phyloP scores from a whole-genome alignment of 2,797 vertebrate genomes.

The Lacerta viridis region DNA sequence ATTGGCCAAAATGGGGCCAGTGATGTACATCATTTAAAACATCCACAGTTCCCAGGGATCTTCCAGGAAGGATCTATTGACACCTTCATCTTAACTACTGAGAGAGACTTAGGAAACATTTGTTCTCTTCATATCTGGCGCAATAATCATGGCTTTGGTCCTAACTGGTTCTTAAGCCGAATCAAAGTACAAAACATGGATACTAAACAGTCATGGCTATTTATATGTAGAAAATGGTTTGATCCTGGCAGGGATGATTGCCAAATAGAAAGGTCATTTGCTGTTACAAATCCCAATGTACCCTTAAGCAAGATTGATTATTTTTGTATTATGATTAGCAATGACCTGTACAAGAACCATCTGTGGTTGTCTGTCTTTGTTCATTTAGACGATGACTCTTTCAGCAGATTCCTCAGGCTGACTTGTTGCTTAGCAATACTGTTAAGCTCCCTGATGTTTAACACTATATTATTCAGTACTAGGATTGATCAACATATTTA shows the following conservation, averaged over 20 bases:
- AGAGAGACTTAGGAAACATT: constrained; percentile 74
- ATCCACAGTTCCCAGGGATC: constrained; percentile 60
- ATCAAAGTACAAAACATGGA: constrained; percentile 74
- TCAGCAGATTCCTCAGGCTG: constrained; percentile 76
- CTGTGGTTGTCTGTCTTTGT: constrained; percentile 77
- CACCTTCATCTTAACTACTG: constrained; percentile 76
- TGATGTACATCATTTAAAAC: constrained; percentile 66
- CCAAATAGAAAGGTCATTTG: constrained; percentile 66
- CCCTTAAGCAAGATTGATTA: constrained; percentile 64
- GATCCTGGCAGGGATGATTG: constrained; percentile 13
- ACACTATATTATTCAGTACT: constrained; percentile 78
- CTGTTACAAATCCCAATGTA: background rate
- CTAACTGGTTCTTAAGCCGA: constrained; percentile 80
- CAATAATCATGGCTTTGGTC: constrained; percentile 51
- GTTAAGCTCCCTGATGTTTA: constrained; percentile 69
- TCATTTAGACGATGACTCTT: background rate
- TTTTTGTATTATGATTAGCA: constrained; percentile 69
- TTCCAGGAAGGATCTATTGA: constrained; percentile 55
- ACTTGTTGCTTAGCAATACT: constrained; percentile 74
- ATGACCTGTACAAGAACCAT: constrained; percentile 55
- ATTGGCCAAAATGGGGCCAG: constrained; percentile 49
- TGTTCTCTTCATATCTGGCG: constrained; percentile 77
- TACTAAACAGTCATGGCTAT: constrained; percentile 72
- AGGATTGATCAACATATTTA: rapidly evolving
- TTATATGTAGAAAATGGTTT: constrained; percentile 80